Conservation (phyloP, 1,140 invertebrate genomes). For the Lucilia sericata region DNA sequence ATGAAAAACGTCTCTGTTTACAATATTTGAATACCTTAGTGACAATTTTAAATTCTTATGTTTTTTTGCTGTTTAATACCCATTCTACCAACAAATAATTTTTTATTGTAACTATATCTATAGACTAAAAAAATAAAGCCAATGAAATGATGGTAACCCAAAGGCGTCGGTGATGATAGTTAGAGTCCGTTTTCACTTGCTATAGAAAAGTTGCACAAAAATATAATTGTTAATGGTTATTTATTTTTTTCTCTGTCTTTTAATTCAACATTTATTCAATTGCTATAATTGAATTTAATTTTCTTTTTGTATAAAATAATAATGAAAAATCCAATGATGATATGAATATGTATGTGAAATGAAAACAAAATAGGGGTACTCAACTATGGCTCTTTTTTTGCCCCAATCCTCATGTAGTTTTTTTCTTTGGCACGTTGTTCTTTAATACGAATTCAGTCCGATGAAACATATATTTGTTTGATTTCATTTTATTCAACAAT, state of each 20-base stretch:
- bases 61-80: too few relatives aligned
- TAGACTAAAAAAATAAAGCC: too few relatives aligned
- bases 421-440: background rate
- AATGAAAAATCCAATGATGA: background rate
- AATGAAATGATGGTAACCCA: too few relatives aligned
- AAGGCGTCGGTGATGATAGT: too few relatives aligned
- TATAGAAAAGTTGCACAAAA: too few relatives aligned
- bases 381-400: background rate
- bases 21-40: too few relatives aligned
- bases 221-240: background rate
- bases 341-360: background rate
- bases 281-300: constrained; percentile 24
- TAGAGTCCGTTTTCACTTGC: too few relatives aligned
- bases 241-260: background rate
- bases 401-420: background rate
- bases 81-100: too few relatives aligned
- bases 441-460: background rate
- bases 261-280: background rate
- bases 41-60: too few relatives aligned
- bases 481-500: background rate
- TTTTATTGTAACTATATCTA: too few relatives aligned
- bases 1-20: too few relatives aligned
- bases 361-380: background rate
- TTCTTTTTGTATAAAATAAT: constrained; percentile 2
- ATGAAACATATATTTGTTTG: background rate